Base-by-base conservation (phyloP, 2,113 vertebrate species). In the Tupaia tana region DNA sequence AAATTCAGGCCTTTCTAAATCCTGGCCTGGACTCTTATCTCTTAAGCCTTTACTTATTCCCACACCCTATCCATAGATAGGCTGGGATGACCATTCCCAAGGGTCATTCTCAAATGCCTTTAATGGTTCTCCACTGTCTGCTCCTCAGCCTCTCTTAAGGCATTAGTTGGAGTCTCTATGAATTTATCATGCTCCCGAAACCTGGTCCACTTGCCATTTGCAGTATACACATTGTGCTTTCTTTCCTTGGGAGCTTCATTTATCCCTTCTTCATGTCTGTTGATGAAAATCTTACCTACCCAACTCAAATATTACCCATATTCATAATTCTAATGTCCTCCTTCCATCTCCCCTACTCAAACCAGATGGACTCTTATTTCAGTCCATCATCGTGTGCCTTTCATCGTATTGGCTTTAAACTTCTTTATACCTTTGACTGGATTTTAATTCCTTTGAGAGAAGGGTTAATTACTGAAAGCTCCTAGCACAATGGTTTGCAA, bases 1-100 rank as follows among this genome's bases (percentile, higher is more conserved):
- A 91, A 70, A 81, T 69, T 75, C 10, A 70, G 67, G 58, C 9
- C 66, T 85, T 87, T n/a, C 86, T 69, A 91, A 91, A 89, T 77
- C 22, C 22, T 82, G 43, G 10, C 59, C 54, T 59, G 16, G 56
- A 77, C 56, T 91, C 10, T 27, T 58, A 22, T 86, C 34, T 34
- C 13, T 89, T 77, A 19, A 59, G 27, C 25, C 20, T 64, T 91
- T 34, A n/a, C 27, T 59, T 66, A 10, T 71, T 77, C 56, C 31
- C 20, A 7, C 52, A 25, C 10, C 9, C 22, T 67, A 34, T 6
- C 0, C 27, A 1, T 8, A 20, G 25, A 25, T 25, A 11, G 1
- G 11, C 20, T 25, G 64, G 20, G 31, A 31, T 22, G 54, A 87
- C 22, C 25, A 13, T 70, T 74, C 14, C n/a, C 1, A 11, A 63